Percentiles rank a stretch among this genome's conserved stretches.
phyloP scores from a whole-genome alignment of 2,113 vertebrate genomes.

The Halcyon senegalensis region DNA sequence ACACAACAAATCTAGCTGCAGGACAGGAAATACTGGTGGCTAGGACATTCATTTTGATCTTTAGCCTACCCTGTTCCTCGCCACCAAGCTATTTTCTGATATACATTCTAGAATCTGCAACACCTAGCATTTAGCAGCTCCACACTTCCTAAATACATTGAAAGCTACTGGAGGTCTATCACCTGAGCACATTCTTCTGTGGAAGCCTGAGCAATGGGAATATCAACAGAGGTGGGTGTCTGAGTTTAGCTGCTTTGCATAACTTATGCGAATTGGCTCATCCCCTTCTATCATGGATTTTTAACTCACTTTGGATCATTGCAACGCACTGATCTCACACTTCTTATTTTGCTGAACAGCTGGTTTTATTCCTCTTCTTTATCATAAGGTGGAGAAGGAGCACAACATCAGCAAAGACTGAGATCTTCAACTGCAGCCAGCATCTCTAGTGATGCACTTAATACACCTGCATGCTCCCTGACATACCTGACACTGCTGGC shows the following conservation, averaged over 20 bases:
- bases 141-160: background rate
- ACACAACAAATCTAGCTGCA: background rate
- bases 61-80: background rate
- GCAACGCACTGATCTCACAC: background rate
- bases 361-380: background rate
- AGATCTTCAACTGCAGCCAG: background rate
- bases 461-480: background rate
- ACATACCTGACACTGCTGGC: background rate
- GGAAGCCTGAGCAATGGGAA: background rate
- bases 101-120: background rate
- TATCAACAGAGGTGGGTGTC: background rate
- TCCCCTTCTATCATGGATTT: background rate
- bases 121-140: background rate
- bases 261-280: background rate
- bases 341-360: background rate
- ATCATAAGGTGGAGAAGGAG: background rate
- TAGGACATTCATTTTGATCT: background rate
- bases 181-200: background rate
- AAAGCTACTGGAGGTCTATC: background rate
- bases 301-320: background rate
- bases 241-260: background rate
- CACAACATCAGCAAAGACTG: background rate
- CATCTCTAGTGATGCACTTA: background rate
- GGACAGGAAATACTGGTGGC: background rate
- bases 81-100: background rate